Evolutionary conservation across 2,113 vertebrate genomes (phyloP).

Genomic region (Sitta europaea): DNA sequence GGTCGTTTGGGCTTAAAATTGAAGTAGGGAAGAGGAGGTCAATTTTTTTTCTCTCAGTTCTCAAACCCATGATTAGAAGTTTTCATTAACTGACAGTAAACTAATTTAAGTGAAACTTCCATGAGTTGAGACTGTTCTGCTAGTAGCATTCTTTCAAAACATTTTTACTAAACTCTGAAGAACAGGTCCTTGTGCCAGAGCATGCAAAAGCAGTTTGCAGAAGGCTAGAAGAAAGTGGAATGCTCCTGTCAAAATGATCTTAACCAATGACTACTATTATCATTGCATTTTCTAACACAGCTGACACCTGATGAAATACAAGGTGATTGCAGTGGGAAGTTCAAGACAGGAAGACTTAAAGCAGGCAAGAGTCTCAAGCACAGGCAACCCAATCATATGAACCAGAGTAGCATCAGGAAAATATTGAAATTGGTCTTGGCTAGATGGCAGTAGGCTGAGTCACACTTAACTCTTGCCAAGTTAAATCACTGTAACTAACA

Average conservation of each 20-base stretch:
- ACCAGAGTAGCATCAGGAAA: neutral
- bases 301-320: neutral
- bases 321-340: neutral
- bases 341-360: slow-evolving; percentile 4
- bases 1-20: neutral
- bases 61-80: neutral
- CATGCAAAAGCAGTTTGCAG: neutral
- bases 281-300: neutral
- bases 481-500: neutral
- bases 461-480: neutral
- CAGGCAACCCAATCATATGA: neutral
- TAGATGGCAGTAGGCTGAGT: neutral
- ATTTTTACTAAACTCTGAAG: neutral
- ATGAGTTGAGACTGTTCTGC: neutral
- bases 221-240: neutral
- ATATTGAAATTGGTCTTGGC: neutral
- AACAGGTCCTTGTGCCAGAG: neutral
- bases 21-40: neutral
- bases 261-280: neutral
- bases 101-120: neutral
- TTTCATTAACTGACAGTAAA: neutral
- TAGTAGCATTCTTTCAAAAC: neutral
- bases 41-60: neutral
- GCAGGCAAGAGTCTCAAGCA: neutral
- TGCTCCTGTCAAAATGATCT: neutral